Evolutionary conservation across 2,797 vertebrate genomes (phyloP).

Genomic region (Morus bassanus): DNA sequence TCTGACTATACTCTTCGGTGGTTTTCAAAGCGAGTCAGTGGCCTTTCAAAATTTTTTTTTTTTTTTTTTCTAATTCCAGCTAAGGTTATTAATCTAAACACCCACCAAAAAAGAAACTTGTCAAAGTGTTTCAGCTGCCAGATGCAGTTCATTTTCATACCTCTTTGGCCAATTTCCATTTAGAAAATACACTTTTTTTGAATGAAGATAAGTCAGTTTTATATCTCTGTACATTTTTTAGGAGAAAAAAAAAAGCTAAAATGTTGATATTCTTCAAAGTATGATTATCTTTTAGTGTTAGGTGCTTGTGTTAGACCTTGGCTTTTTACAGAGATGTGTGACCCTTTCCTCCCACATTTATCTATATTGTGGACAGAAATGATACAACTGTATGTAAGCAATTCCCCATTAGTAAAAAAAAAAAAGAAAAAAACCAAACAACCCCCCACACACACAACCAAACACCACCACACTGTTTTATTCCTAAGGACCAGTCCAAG

Average conservation of each 20-base stretch:
- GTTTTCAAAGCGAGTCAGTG: background rate
- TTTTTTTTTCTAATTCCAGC: background rate
- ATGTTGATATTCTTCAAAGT: background rate
- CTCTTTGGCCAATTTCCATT: background rate
- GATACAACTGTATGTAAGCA: background rate
- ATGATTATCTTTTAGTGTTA: background rate
- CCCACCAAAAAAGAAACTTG: background rate
- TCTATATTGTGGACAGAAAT: background rate
- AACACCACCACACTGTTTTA: background rate
- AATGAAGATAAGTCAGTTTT: background rate
- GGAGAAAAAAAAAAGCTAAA: background rate
- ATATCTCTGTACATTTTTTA: background rate
- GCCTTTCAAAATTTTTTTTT: background rate
- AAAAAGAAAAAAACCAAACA: background rate
- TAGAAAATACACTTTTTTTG: background rate
- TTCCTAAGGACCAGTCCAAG: background rate
- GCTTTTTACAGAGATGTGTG: background rate
- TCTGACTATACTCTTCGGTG: rapidly evolving
- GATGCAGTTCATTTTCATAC: background rate
- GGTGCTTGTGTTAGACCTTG: background rate
- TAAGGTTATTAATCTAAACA: background rate
- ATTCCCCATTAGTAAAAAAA: background rate
- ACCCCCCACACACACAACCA: background rate
- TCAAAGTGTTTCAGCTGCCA: background rate
- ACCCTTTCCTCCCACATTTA: background rate